These are phyloP conservation scores for Corydoras maculifer DNA, from an alignment of 2,113 vertebrate species.

Conservation along the genomic window DNA sequence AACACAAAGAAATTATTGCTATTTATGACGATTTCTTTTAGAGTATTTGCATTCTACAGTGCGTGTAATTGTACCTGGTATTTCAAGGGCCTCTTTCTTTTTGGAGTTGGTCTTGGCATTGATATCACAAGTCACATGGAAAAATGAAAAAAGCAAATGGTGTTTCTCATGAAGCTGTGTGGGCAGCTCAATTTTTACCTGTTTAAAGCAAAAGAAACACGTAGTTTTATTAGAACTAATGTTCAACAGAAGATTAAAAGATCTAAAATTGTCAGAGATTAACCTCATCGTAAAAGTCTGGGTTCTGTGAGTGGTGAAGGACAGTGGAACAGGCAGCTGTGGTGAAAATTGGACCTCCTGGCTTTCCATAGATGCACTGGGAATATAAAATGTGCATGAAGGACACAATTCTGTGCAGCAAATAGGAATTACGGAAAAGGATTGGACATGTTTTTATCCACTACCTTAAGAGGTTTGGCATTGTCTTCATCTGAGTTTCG, in stretches of 20 bases:
- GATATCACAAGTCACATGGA: slow-evolving; percentile 96
- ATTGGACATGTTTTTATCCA: slow-evolving; percentile 4
- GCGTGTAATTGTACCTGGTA: slow-evolving; percentile 69
- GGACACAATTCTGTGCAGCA: background rate
- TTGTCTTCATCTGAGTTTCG: slow-evolving; percentile 87
- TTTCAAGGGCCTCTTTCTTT: slow-evolving; percentile 93
- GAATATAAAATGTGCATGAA: slow-evolving; percentile 15
- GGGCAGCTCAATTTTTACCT: slow-evolving; percentile 97
- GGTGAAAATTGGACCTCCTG: slow-evolving; percentile 84
- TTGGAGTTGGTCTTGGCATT: slow-evolving; percentile 93
- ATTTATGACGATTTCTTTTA: background rate
- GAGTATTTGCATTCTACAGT: background rate
- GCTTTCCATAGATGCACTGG: slow-evolving; percentile 94
- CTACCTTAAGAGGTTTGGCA: slow-evolving; percentile 84
- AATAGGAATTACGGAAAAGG: slow-evolving; percentile 18
- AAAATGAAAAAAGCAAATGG: slow-evolving; percentile 95
- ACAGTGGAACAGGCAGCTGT: slow-evolving; percentile 80
- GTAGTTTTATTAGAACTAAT: background rate
- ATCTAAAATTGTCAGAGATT: slow-evolving; percentile 30
- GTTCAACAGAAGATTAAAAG: background rate
- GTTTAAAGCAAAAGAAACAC: slow-evolving; percentile 22
- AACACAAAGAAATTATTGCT: background rate
- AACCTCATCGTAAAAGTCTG: slow-evolving; percentile 96
- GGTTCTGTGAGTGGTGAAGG: slow-evolving; percentile 92
- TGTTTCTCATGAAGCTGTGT: slow-evolving; percentile 94